These are phyloP conservation scores for Carollia perspicillata DNA, from an alignment of 2,113 vertebrate species.

Conservation along the genomic window DNA sequence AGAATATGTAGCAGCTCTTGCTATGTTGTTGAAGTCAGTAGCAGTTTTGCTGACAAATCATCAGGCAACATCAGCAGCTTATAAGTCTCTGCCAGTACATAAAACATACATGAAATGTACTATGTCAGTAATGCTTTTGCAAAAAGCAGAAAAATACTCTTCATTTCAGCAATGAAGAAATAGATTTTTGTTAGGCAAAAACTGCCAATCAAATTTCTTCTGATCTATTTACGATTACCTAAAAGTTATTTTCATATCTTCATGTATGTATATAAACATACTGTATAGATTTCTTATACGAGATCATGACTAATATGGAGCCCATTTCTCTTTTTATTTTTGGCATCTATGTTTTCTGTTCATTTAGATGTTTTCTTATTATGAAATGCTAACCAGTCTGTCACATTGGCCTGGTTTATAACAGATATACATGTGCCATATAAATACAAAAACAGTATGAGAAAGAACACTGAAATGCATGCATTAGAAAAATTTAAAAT, in stretches of 20 bases:
- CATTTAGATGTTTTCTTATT: neutral
- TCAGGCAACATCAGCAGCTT: neutral
- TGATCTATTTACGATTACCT: neutral
- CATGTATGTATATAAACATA: neutral
- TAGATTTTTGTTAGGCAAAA: neutral
- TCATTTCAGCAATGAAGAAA: neutral
- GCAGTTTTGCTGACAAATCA: constrained; percentile 39
- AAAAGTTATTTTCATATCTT: neutral
- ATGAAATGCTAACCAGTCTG: neutral
- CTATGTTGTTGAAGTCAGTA: neutral
- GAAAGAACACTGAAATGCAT: neutral
- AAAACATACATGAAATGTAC: constrained; percentile 3
- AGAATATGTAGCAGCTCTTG: constrained; percentile 10
- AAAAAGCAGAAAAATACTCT: neutral
- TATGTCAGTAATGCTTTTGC: neutral
- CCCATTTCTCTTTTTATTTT: neutral
- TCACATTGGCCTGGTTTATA: neutral
- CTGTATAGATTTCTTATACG: neutral
- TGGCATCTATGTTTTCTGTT: neutral
- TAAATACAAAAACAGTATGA: neutral
- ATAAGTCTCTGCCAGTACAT: neutral
- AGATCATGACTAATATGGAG: neutral
- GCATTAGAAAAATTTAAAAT: neutral
- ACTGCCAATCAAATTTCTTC: neutral
- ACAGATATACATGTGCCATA: neutral